These are phyloP conservation scores for Ursus arctos DNA, from an alignment of 2,113 vertebrate species.

Conservation along the genomic window DNA sequence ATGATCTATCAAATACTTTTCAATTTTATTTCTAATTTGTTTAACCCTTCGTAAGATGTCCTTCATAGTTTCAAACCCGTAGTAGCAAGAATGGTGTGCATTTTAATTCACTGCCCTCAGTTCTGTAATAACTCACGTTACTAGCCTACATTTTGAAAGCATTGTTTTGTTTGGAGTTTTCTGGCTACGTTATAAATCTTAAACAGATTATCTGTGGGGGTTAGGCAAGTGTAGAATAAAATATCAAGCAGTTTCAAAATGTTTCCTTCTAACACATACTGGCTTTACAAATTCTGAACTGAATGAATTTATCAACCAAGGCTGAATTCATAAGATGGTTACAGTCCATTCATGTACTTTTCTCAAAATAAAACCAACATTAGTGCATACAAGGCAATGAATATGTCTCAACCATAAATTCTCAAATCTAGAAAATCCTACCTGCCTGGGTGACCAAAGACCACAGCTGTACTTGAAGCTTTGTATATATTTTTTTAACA, in stretches of 20 bases:
- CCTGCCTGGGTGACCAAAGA: not conserved
- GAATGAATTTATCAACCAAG: not conserved
- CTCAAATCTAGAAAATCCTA: not conserved
- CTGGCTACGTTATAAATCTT: not conserved
- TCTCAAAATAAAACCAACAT: not conserved
- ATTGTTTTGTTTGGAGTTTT: constrained; percentile 37
- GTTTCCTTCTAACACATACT: constrained; percentile 8
- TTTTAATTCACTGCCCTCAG: not conserved
- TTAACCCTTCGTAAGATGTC: not conserved
- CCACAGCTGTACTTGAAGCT: not conserved
- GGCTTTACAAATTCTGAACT: not conserved
- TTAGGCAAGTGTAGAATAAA: constrained; percentile 37
- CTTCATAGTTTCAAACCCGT: not conserved
- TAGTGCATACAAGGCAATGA: not conserved
- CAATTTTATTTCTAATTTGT: not conserved
- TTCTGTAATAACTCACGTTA: not conserved
- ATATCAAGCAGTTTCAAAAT: constrained; percentile 31
- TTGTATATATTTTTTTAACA: not conserved
- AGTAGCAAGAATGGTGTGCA: not conserved
- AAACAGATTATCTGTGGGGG: constrained; percentile 52
- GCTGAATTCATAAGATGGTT: not conserved
- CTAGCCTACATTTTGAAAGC: not conserved
- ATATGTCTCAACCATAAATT: not conserved
- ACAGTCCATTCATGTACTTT: not conserved
- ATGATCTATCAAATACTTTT: not conserved